phyloP scores from a whole-genome alignment of 2,888 invertebrate genomes.

The Orgyia antiqua region DNA sequence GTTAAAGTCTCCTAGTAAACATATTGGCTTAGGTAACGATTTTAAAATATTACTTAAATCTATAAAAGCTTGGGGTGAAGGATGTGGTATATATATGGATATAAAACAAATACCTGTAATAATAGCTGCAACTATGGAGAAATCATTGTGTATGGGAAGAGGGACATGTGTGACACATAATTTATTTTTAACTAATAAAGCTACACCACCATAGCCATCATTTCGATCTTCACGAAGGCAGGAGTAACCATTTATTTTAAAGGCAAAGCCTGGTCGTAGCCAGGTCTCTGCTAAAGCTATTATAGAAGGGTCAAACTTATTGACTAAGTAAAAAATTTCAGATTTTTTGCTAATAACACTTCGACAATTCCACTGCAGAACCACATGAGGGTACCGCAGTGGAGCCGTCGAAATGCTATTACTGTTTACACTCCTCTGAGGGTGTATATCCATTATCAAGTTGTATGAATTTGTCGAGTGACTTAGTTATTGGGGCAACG shows the following conservation, averaged over 20 bases:
- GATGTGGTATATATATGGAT: not conserved
- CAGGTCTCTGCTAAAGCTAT: not conserved
- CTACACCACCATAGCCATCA: too few species aligned
- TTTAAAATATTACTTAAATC: not conserved
- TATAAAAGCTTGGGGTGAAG: not conserved
- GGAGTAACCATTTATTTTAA: not conserved
- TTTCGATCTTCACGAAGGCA: conserved; percentile 1
- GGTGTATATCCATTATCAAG: not conserved
- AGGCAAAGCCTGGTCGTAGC: not conserved
- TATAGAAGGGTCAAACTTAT: not conserved
- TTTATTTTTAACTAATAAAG: too few species aligned
- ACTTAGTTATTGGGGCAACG: not conserved
- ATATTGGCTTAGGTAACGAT: not conserved
- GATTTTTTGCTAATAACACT: not conserved
- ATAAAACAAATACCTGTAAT: not conserved
- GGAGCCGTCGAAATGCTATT: too few species aligned
- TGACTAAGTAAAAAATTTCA: not conserved
- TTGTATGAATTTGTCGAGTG: not conserved
- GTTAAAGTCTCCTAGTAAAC: too few species aligned
- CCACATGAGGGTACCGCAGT: too few species aligned
- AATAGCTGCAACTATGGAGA: not conserved
- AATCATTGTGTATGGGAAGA: not conserved
- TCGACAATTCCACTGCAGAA: not conserved
- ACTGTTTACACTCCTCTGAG: too few species aligned
- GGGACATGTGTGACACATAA: too few species aligned